phyloP scores from a whole-genome alignment of 2,888 invertebrate species.

The Folsomia candida region DNA sequence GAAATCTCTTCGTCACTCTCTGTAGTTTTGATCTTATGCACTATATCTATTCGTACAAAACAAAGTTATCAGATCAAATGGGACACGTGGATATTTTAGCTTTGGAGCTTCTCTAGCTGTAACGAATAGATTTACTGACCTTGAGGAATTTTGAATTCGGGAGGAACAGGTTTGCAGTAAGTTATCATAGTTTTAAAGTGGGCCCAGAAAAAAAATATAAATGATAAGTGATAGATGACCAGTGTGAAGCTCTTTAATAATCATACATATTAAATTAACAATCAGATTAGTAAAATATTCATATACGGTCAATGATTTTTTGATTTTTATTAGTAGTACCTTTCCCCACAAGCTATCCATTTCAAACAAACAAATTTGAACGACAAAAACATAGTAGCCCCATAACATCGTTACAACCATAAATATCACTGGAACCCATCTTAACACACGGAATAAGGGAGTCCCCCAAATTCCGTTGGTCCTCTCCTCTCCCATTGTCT shows the following conservation, averaged over 20 bases:
- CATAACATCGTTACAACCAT: background rate
- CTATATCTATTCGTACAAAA: too few relatives aligned
- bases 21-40: background rate
- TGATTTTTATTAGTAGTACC: background rate
- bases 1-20: background rate
- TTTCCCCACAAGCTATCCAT: background rate
- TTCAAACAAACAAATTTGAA: background rate
- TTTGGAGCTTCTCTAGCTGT: background rate
- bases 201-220: background rate
- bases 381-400: background rate
- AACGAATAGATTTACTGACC: background rate
- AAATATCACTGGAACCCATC: background rate
- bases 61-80: too few relatives aligned
- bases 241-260: background rate
- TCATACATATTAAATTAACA: too few relatives aligned
- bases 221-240: background rate
- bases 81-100: background rate
- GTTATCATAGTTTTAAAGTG: background rate
- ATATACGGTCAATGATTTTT: background rate
- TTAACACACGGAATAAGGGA: too few relatives aligned
- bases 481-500: too few relatives aligned
- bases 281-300: background rate
- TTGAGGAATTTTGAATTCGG: background rate
- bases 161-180: background rate
- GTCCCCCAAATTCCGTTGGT: too few relatives aligned